Base-by-base conservation (phyloP, 2,797 vertebrate genomes). In the Pterois miles region DNA sequence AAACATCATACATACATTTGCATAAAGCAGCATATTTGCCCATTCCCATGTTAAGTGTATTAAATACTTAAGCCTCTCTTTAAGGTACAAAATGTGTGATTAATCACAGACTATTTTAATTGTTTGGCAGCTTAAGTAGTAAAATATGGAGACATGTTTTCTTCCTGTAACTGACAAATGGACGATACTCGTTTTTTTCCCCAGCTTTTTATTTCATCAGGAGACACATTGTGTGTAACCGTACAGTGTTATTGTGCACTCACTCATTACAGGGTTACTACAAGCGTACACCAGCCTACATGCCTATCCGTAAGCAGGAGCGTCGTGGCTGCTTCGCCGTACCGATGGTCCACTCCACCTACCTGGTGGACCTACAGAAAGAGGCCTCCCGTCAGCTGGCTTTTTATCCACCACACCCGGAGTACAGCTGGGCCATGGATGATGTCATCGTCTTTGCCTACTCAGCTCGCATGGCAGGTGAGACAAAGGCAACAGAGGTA, bases 261-360 rank as follows among this genome's bases (percentile, higher is more conserved):
- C n/a, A 2, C 52, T 12, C 29, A n/a, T 57, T 27, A 1, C 68
- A 98, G 97, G 97, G 97, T 40, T 98, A 98, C 89, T 98, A 98
- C 88, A 94, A 90, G 77, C 96, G 97, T 2, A 97, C 97, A 0
- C 95, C 97, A 0, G 96, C 96, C 58, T 98, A 98, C 92, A 94
- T 98, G 83, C 97, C 97, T 8, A 95, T 98, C 76, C 94, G 97
- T 58, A 94, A 94, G 78, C 93, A 91, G n/a, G 95, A 97, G 66
- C 95, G 95, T 0, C 92, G 13, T 0, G 97, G 97, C 68, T 98
- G 97, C 65, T 98, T 98, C 1, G 86, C 96, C 0, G 97, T 98
- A 1, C 97, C 97, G 8, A 98, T 98, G 97, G 97, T 98, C 10
- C 97, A 98, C 92, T 98, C 97, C 0, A 97, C 97, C 25, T 96